phyloP scores from a whole-genome alignment of 2,113 vertebrate genomes.

The Perca schrenkii region DNA sequence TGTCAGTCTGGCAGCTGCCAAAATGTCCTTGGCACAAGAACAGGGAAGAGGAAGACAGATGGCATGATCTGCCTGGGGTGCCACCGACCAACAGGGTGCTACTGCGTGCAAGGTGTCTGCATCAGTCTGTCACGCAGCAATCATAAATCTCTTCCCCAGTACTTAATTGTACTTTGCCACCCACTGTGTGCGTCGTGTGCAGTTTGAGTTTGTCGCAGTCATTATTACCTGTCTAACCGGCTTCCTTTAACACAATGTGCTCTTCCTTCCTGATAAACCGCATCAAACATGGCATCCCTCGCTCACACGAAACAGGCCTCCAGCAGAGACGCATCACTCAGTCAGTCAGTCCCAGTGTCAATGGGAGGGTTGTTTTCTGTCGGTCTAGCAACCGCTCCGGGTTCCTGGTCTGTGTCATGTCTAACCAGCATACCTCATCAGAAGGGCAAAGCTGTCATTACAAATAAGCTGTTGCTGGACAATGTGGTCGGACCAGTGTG shows the following conservation, averaged over 20 bases:
- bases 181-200: conserved; percentile 25
- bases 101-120: conserved; percentile 39
- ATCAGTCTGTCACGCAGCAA: conserved; percentile 6
- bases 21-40: conserved; percentile 52
- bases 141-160: conserved; percentile 22
- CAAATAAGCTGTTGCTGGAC: conserved; percentile 43
- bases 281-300: conserved; percentile 47
- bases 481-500: conserved; percentile 73
- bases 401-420: conserved; percentile 38
- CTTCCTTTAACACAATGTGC: conserved; percentile 57
- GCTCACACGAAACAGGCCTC: conserved; percentile 36
- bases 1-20: conserved; percentile 49
- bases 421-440: conserved; percentile 32
- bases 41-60: conserved; percentile 60
- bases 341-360: not conserved
- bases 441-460: conserved; percentile 70
- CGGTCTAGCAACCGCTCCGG: conserved; percentile 24
- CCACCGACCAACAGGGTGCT: conserved; percentile 29
- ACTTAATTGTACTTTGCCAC: conserved; percentile 44
- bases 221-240: conserved; percentile 49
- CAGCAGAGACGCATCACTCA: conserved; percentile 23
- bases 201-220: conserved; percentile 3
- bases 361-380: conserved; percentile 30
- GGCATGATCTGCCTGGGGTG: conserved; percentile 18
- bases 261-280: conserved; percentile 52